Conservation (phyloP, 2,797 vertebrate species). For the Anableps anableps region DNA sequence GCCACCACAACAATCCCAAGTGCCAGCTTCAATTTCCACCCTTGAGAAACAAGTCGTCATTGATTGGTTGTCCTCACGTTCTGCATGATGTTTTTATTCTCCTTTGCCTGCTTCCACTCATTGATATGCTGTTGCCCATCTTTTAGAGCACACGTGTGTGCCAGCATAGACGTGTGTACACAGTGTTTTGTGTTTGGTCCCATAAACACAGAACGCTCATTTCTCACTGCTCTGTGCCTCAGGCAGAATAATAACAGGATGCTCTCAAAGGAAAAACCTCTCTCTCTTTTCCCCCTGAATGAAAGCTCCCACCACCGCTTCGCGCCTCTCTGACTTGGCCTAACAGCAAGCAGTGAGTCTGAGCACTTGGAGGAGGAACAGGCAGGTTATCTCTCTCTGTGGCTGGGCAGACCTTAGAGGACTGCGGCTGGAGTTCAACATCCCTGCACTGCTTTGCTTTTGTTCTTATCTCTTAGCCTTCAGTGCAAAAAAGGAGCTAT, state of each 20-base stretch:
- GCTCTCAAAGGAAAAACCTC: slow-evolving; percentile 63
- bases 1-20: slow-evolving; percentile 19
- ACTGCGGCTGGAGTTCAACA: slow-evolving; percentile 28
- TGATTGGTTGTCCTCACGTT: slow-evolving; percentile 45
- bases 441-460: slow-evolving; percentile 41
- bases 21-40: slow-evolving; percentile 35
- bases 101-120: slow-evolving; percentile 42
- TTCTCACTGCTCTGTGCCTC: slow-evolving; percentile 52
- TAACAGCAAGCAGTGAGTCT: slow-evolving; percentile 16
- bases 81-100: slow-evolving; percentile 55
- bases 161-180: slow-evolving; percentile 28
- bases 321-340: slow-evolving; percentile 27
- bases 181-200: slow-evolving; percentile 59
- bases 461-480: slow-evolving; percentile 34
- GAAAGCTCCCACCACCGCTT: slow-evolving; percentile 37
- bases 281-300: slow-evolving; percentile 9
- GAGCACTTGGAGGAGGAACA: slow-evolving; percentile 39
- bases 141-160: slow-evolving; percentile 13
- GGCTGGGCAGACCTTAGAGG: slow-evolving; percentile 46
- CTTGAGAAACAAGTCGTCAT: slow-evolving; percentile 31
- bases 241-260: slow-evolving; percentile 69
- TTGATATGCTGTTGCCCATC: slow-evolving; percentile 54
- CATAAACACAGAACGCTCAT: slow-evolving; percentile 65
- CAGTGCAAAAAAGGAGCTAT: neutral
- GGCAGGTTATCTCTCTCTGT: slow-evolving; percentile 52